Conservation (phyloP, 2,113 vertebrate genomes). For the Nipponia nippon region DNA sequence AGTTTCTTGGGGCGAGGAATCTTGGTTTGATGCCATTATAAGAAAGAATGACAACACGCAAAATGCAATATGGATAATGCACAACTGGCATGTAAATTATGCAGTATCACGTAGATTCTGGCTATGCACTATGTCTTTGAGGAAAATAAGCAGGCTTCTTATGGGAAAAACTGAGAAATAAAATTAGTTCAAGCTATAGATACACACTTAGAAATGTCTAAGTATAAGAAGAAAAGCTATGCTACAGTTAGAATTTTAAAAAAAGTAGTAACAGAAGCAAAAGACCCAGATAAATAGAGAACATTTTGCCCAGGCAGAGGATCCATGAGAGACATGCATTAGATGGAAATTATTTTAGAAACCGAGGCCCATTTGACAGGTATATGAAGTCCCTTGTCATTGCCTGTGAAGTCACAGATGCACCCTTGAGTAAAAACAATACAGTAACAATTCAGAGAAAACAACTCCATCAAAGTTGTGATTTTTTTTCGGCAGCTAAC, state of each 20-base stretch:
- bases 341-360: background rate
- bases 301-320: background rate
- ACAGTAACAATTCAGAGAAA: background rate
- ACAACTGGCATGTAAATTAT: background rate
- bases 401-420: background rate
- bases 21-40: background rate
- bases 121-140: background rate
- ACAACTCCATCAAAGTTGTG: background rate
- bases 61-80: background rate
- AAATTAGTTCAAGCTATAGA: background rate
- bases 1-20: background rate
- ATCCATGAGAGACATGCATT: background rate
- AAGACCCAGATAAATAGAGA: background rate
- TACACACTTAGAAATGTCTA: background rate
- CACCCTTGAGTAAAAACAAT: background rate
- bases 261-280: background rate
- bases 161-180: background rate
- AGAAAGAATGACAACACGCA: background rate
- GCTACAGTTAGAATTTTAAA: background rate
- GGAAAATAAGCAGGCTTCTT: background rate
- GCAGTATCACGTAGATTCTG: background rate
- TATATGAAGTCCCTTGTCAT: background rate
- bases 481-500: background rate
- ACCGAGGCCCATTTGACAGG: background rate
- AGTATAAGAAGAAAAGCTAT: background rate